Percentiles rank a stretch among this genome's conserved stretches.
Evolutionary conservation across 2,888 invertebrate species (phyloP).

Genomic region (Epinotia bilunana): DNA sequence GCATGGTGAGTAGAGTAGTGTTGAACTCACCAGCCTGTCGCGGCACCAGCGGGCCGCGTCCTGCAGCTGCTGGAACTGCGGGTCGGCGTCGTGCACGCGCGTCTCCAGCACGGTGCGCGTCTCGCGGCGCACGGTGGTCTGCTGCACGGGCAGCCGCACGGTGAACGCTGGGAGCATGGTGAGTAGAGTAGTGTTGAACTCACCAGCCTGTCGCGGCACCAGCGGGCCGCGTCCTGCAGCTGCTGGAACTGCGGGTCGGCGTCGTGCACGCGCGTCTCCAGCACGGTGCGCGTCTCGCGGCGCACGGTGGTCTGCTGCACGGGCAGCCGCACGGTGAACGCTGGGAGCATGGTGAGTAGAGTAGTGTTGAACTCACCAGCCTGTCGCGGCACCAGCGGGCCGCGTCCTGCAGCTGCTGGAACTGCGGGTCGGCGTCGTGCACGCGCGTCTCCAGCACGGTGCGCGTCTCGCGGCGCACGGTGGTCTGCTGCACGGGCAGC

Average conservation of each 20-base stretch:
- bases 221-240: conserved; percentile 96
- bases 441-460: conserved; percentile 95
- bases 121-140: conserved; percentile 94
- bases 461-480: conserved; percentile 93
- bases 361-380: conserved; percentile 84
- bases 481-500: conserved; percentile 95
- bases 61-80: conserved; percentile 95
- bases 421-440: conserved; percentile 96
- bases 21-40: conserved; percentile 88
- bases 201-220: conserved; percentile 96
- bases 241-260: conserved; percentile 97
- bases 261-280: conserved; percentile 96
- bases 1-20: conserved; percentile 54
- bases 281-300: conserved; percentile 92
- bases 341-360: conserved; percentile 84
- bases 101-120: conserved; percentile 95
- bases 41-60: conserved; percentile 99
- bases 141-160: conserved; percentile 94
- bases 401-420: conserved; percentile 96
- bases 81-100: conserved; percentile 95
- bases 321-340: conserved; percentile 94
- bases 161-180: conserved; percentile 90
- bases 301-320: conserved; percentile 96
- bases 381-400: conserved; percentile 97
- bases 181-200: conserved; percentile 55